Evolutionary conservation across 2,797 vertebrate genomes (phyloP).

Genomic region (Micromesistius poutassou): DNA sequence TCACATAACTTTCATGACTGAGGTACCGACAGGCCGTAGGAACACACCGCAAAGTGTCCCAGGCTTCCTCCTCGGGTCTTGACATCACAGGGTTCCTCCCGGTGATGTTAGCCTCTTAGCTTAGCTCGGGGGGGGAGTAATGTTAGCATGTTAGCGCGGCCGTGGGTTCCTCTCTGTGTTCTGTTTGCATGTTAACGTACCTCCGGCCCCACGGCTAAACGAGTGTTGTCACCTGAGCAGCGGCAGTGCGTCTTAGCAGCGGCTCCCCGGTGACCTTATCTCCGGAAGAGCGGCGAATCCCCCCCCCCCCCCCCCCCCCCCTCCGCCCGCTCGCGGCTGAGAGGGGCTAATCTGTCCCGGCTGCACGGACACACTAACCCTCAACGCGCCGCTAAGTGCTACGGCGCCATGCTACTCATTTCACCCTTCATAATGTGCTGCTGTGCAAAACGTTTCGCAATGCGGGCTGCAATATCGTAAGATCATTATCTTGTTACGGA

Average conservation of each 20-base stretch:
- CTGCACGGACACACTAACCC: not conserved
- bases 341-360: not conserved
- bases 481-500: conserved; percentile 70
- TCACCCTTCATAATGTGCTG: conserved; percentile 46
- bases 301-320: no score
- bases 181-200: not conserved
- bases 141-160: not conserved
- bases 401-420: conserved; percentile 29
- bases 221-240: not conserved
- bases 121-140: not conserved
- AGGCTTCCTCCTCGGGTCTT: not conserved
- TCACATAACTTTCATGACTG: not conserved
- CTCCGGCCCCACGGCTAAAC: not conserved
- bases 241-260: not conserved
- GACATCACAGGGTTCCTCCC: not conserved
- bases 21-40: no score
- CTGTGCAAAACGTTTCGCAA: conserved; percentile 58
- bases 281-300: not conserved
- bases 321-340: not conserved
- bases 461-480: conserved; percentile 59
- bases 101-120: not conserved
- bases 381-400: conserved; percentile 20
- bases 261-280: not conserved
- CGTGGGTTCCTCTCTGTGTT: no score
- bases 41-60: not conserved